A percentile compares a stretch with the other conserved stretches of the same genome.
phyloP scores from a whole-genome alignment of 2,113 vertebrate genomes.

The Mesoclemmys tuberculata region DNA sequence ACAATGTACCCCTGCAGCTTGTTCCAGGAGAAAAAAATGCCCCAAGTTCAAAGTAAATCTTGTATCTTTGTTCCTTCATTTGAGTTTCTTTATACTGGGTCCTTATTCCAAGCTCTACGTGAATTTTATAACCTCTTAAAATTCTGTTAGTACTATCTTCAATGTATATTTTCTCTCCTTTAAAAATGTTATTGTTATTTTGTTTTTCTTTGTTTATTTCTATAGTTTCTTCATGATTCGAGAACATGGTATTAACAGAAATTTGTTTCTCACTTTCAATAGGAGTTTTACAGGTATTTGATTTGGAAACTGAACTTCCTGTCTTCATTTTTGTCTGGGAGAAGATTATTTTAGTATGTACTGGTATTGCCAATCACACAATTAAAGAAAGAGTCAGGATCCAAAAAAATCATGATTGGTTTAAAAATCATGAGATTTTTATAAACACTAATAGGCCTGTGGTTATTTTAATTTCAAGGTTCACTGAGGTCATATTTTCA shows the following conservation, averaged over 20 bases:
- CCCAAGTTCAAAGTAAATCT: background rate
- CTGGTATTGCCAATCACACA: background rate
- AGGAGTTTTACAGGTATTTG: background rate
- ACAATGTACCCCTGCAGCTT: background rate
- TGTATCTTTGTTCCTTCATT: background rate
- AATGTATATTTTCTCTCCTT: background rate
- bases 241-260: background rate
- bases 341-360: background rate
- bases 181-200: background rate
- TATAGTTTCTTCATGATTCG: background rate
- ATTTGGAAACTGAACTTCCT: background rate
- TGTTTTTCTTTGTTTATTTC: background rate
- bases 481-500: background rate
- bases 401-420: background rate
- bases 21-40: background rate
- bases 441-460: background rate
- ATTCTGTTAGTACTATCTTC: background rate
- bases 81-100: fast-evolving
- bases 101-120: background rate
- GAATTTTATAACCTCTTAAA: background rate
- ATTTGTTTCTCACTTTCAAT: background rate
- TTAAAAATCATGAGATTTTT: background rate
- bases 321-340: background rate
- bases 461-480: background rate
- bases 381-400: background rate